Evolutionary conservation across 2,797 vertebrate species (phyloP).

Genomic region (Hafferia zeledoni): DNA sequence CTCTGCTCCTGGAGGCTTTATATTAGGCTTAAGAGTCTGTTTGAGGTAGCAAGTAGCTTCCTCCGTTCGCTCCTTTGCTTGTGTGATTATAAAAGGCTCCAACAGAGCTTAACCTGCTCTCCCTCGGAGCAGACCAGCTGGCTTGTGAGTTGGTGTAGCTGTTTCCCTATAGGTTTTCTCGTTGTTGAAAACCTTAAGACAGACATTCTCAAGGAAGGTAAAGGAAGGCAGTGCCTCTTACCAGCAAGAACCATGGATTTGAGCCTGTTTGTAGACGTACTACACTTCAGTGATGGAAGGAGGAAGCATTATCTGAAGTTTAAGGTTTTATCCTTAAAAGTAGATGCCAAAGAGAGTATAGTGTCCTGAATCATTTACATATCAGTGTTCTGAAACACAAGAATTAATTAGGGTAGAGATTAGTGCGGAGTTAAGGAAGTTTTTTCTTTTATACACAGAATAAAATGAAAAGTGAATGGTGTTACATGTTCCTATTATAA

Average conservation of each 20-base stretch:
- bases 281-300: not conserved
- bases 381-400: not conserved
- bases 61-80: not conserved
- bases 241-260: not conserved
- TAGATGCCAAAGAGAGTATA: not conserved
- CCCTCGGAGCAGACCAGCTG: not conserved
- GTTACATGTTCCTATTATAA: not conserved
- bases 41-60: not conserved
- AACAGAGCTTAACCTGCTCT: not conserved
- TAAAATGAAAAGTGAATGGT: not conserved
- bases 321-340: not conserved
- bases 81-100: not conserved
- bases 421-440: not conserved
- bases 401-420: not conserved
- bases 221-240: not conserved
- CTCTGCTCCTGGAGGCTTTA: not conserved
- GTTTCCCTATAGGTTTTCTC: not conserved
- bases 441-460: not conserved
- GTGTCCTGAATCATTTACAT: not conserved
- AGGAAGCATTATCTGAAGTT: not conserved
- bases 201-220: not conserved
- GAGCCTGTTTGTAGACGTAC: not conserved
- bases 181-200: fast-evolving
- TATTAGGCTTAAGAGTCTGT: not conserved
- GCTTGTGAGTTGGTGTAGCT: not conserved